Percentiles rank a stretch among this genome's conserved stretches.
phyloP scores from a whole-genome alignment of 2,113 vertebrate species.

The Mustelus asterias region DNA sequence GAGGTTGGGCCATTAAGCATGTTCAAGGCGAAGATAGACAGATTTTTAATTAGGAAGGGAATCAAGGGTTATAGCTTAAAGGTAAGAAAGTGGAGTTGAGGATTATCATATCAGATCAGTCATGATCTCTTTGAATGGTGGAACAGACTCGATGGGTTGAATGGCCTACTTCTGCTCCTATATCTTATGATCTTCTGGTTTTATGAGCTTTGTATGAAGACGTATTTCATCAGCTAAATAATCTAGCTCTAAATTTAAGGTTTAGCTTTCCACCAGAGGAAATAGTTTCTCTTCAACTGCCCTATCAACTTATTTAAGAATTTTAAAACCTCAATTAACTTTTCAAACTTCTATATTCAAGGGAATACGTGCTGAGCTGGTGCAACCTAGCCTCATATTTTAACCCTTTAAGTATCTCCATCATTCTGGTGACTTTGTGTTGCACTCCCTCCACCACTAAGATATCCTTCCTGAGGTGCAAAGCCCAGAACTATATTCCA shows the following conservation, averaged over 20 bases:
- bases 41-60: too few relatives aligned
- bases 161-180: too few relatives aligned
- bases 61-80: too few relatives aligned
- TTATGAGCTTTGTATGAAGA: not conserved
- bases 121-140: too few relatives aligned
- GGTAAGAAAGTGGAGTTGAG: too few relatives aligned
- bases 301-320: not conserved
- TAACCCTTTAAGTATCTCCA: not conserved
- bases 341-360: not conserved
- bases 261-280: not conserved
- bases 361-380: not conserved
- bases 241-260: not conserved
- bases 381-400: not conserved
- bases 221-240: not conserved
- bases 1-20: too few relatives aligned
- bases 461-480: too few relatives aligned
- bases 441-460: not conserved
- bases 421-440: not conserved
- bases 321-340: not conserved
- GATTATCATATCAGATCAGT: too few relatives aligned
- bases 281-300: not conserved
- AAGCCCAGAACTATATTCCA: not conserved
- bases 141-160: too few relatives aligned
- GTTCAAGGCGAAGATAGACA: too few relatives aligned
- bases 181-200: too few relatives aligned